Percentiles rank a stretch among this genome's conserved stretches.
Evolutionary conservation across 2,113 vertebrate genomes (phyloP).

Genomic region (Lycocorax pyrrhopterus): DNA sequence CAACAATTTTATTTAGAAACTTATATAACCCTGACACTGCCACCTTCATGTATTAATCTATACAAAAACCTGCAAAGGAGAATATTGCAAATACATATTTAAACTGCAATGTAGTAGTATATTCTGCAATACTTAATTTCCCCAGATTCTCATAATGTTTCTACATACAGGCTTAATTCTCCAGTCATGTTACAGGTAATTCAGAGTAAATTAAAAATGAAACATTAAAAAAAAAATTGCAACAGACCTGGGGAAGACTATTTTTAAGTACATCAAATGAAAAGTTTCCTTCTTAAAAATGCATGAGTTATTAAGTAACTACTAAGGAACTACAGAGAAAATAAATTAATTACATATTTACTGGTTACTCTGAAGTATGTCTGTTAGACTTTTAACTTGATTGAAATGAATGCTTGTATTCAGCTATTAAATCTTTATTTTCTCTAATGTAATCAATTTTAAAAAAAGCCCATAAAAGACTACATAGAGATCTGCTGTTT

Average conservation of each 20-base stretch:
- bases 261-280: background rate
- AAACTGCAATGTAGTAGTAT: background rate
- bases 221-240: background rate
- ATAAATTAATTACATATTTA: background rate
- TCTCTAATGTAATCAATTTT: background rate
- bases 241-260: background rate
- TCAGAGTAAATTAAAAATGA: background rate
- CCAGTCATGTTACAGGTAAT: background rate
- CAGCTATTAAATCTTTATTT: background rate
- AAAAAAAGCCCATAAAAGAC: background rate
- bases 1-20: background rate
- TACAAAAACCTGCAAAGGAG: background rate
- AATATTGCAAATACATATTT: background rate
- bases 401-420: background rate
- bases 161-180: background rate
- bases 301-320: background rate
- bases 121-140: background rate
- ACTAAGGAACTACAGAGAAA: background rate
- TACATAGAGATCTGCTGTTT: slow-evolving; percentile 3
- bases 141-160: background rate
- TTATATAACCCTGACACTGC: background rate
- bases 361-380: background rate
- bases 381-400: background rate
- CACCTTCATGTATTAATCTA: background rate
- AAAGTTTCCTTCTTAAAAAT: background rate